These are phyloP conservation scores for Aproaerema taeniolella DNA, from an alignment of 2,888 invertebrate genomes.

Conservation along the genomic window DNA sequence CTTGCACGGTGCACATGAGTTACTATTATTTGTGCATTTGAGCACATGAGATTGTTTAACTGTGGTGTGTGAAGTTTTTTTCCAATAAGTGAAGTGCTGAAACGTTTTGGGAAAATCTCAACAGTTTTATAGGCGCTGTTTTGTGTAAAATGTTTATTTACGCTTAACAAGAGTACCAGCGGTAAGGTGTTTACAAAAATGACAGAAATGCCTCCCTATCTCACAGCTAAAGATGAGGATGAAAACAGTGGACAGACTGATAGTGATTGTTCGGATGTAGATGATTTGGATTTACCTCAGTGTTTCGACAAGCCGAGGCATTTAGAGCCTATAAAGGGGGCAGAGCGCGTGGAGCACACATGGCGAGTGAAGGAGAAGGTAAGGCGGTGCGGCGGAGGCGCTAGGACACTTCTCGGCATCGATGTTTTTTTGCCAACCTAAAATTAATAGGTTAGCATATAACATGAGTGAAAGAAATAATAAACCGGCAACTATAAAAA, in stretches of 20 bases:
- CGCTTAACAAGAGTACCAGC: conserved; percentile 32
- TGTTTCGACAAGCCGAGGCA: conserved; percentile 84
- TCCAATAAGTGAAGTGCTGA: too few species aligned
- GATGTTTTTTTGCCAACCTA: too few species aligned
- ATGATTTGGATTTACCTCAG: conserved; percentile 83
- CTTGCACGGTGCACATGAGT: too few species aligned
- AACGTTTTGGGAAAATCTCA: too few species aligned
- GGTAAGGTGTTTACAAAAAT: conserved; percentile 58
- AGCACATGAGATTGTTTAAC: too few species aligned
- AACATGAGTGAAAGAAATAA: too few species aligned
- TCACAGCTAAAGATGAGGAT: conserved; percentile 64
- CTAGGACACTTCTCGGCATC: conserved; percentile 4
- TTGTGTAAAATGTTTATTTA: too few species aligned
- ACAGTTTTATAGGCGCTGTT: too few species aligned
- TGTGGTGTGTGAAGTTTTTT: too few species aligned
- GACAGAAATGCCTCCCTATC: conserved; percentile 75
- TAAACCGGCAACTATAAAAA: too few species aligned
- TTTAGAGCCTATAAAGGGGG: conserved; percentile 61
- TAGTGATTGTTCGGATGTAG: conserved; percentile 62
- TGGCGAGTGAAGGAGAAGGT: conserved; percentile 97
- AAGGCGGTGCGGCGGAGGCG: conserved; percentile 24
- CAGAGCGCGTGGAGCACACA: conserved; percentile 85
- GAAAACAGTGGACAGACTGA: conserved; percentile 59
- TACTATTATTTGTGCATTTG: too few species aligned
- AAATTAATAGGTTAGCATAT: too few species aligned